Evolutionary conservation across 2,113 vertebrate species (phyloP).

Genomic region (Albula glossodonta): DNA sequence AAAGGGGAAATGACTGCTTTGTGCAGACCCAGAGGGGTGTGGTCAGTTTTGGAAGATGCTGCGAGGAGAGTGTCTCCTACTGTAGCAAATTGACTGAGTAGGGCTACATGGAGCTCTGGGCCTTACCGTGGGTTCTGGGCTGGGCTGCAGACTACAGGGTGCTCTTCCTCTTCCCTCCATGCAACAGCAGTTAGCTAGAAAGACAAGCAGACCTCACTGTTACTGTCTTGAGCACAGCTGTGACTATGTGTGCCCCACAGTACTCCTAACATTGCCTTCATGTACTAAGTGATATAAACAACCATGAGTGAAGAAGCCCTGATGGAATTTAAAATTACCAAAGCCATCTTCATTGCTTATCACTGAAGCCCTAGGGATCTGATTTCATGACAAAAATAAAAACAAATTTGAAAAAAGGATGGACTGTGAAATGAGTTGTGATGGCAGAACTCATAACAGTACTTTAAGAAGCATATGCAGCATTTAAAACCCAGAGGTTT

Average conservation of each 20-base stretch:
- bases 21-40: not conserved
- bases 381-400: no score
- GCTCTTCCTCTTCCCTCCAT: slow-evolving; percentile 19
- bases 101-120: not conserved
- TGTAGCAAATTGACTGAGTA: no score
- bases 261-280: not conserved
- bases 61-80: no score
- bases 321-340: not conserved
- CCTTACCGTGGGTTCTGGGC: slow-evolving; percentile 11
- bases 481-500: not conserved
- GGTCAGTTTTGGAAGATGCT: no score
- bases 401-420: not conserved
- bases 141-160: slow-evolving; percentile 7
- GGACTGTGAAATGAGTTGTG: not conserved
- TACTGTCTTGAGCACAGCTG: not conserved
- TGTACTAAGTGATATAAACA: not conserved
- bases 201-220: not conserved
- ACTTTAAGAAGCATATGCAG: not conserved
- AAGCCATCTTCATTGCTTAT: not conserved
- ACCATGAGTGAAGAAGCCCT: not conserved
- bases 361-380: not conserved
- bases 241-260: not conserved
- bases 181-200: slow-evolving; percentile 10
- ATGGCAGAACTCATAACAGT: not conserved
- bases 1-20: not conserved